Percentiles rank a stretch among this genome's conserved stretches.
These are phyloP conservation scores for Drosophila chauvacae DNA, from an alignment of 1,140 invertebrate genomes.

Conservation along the genomic window DNA sequence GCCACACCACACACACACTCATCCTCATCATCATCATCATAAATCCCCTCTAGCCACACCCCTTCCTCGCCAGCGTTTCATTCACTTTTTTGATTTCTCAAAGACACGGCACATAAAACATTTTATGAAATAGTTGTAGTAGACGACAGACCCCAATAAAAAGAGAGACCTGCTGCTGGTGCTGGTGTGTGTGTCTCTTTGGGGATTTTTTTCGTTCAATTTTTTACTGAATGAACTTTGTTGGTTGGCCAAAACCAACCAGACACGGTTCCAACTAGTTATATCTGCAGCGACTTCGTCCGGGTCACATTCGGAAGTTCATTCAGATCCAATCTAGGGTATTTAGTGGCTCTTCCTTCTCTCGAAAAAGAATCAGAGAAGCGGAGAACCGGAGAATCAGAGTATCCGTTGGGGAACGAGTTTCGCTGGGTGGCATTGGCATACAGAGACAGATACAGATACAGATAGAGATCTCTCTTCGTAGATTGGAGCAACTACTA, in stretches of 20 bases:
- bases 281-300: constrained; percentile 26
- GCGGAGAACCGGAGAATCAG: background rate
- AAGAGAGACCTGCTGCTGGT: background rate
- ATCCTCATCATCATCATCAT: background rate
- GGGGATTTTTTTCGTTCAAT: constrained; percentile 13
- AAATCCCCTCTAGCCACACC: background rate
- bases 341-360: constrained; percentile 27
- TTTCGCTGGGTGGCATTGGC: constrained; percentile 43
- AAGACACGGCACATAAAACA: constrained; percentile 25
- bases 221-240: constrained; percentile 62
- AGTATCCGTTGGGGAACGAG: constrained; percentile 13
- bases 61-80: constrained; percentile 26
- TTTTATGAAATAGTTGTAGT: constrained; percentile 63
- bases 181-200: constrained; percentile 8
- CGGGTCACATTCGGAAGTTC: constrained; percentile 48
- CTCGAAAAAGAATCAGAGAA: background rate
- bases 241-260: constrained; percentile 43
- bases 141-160: constrained; percentile 57
- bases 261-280: constrained; percentile 67
- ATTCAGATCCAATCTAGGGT: constrained; percentile 45
- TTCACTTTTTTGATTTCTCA: constrained; percentile 41
- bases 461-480: constrained; percentile 8
- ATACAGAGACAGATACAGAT: constrained; percentile 31
- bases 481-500: constrained; percentile 45
- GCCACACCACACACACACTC: constrained; percentile 8